These are phyloP conservation scores for Hirtodrosophila histrioides DNA, from an alignment of 2,888 invertebrate species.

Conservation along the genomic window DNA sequence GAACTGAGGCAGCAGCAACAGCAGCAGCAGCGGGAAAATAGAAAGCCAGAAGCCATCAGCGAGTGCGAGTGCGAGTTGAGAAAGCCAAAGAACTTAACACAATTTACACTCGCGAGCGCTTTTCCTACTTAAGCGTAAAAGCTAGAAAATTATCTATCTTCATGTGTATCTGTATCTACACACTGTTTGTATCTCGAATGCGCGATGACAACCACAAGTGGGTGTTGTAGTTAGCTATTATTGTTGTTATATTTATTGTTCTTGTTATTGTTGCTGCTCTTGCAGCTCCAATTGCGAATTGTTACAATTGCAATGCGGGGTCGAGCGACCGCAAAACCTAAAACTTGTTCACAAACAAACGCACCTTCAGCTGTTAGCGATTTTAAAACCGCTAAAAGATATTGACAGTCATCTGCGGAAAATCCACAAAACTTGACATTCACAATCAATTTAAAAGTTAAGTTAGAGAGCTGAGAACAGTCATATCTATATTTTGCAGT, in stretches of 20 bases:
- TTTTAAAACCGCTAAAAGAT: constrained; percentile 8
- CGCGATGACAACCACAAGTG: constrained; percentile 72
- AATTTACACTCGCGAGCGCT: constrained; percentile 75
- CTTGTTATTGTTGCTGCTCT: too few relatives aligned
- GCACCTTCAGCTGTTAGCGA: constrained; percentile 42
- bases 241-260: constrained; percentile 19
- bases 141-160: constrained; percentile 54
- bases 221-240: constrained; percentile 51
- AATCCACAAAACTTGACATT: too few relatives aligned
- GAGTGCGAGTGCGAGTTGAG: constrained; percentile 35
- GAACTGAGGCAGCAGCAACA: constrained; percentile 42
- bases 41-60: constrained; percentile 56
- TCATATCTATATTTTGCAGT: too few relatives aligned
- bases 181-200: constrained; percentile 8
- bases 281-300: constrained; percentile 76
- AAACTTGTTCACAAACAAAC: constrained; percentile 45
- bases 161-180: constrained; percentile 1
- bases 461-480: too few relatives aligned
- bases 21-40: constrained; percentile 41
- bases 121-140: constrained; percentile 72
- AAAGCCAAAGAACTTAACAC: constrained; percentile 79
- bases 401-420: constrained; percentile 23
- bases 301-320: constrained; percentile 41
- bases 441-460: too few relatives aligned
- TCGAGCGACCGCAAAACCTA: constrained; percentile 66